Conservation (phyloP, 1,140 invertebrate species). For the Drosophila lowei region DNA sequence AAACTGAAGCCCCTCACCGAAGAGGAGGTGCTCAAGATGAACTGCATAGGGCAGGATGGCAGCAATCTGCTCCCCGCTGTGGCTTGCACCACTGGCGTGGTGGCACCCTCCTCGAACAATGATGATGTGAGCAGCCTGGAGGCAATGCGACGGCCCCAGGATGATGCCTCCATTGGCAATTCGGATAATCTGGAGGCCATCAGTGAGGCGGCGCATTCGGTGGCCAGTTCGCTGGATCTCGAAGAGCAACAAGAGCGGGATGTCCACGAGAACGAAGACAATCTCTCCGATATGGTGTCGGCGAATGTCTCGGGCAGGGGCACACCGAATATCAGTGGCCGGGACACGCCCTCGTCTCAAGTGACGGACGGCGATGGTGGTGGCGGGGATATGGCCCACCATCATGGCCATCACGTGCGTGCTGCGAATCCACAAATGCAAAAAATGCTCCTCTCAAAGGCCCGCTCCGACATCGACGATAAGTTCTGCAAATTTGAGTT, state of each 20-base stretch:
- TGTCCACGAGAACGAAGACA: constrained; percentile 87
- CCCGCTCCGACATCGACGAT: constrained; percentile 96
- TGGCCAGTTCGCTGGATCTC: constrained; percentile 94
- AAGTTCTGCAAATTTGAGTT: constrained; percentile 99
- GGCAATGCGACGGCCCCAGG: constrained; percentile 85
- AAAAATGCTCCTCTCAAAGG: constrained; percentile 89
- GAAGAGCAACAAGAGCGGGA: constrained; percentile 93
- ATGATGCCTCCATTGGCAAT: constrained; percentile 93
- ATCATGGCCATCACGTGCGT: constrained; percentile 82
- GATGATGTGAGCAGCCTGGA: constrained; percentile 73
- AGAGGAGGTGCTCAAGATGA: constrained; percentile 82
- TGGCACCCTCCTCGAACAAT: constrained; percentile 64
- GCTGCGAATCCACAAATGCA: constrained; percentile 84
- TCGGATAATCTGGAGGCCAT: constrained; percentile 97
- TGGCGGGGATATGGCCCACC: constrained; percentile 60
- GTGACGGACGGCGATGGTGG: constrained; percentile 90
- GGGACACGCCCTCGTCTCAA: constrained; percentile 97
- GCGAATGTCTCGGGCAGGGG: constrained; percentile 96
- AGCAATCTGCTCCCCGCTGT: constrained; percentile 48
- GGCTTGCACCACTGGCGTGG: constrained; percentile 21
- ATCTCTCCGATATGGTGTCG: constrained; percentile 98
- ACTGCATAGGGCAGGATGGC: constrained; percentile 73
- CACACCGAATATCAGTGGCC: constrained; percentile 90
- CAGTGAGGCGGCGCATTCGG: constrained; percentile 94
- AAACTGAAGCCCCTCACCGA: constrained; percentile 79